These are phyloP conservation scores for Grantiella picta DNA, from an alignment of 2,113 vertebrate species.

Conservation along the genomic window DNA sequence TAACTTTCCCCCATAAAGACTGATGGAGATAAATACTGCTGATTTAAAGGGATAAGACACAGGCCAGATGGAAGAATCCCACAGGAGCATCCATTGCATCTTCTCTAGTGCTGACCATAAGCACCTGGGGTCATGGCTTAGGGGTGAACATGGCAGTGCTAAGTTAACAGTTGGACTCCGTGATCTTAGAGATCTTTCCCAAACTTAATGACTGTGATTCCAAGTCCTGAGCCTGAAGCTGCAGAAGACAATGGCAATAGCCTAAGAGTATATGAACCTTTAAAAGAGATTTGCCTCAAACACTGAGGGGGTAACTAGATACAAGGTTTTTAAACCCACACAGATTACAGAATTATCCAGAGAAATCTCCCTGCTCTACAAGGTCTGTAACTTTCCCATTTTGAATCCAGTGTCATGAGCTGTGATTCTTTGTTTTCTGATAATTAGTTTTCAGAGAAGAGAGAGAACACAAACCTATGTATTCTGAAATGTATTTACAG, in stretches of 20 bases:
- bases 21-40: neutral
- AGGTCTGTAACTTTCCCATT: neutral
- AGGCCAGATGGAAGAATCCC: neutral
- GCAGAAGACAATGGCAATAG: neutral
- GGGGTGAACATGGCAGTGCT: neutral
- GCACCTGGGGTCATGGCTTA: neutral
- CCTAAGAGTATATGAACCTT: neutral
- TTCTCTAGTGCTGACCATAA: neutral
- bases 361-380: neutral
- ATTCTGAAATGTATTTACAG: neutral
- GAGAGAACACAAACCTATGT: neutral
- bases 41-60: neutral
- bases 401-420: neutral
- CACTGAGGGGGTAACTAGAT: accelerated
- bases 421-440: neutral
- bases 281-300: neutral
- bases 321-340: neutral
- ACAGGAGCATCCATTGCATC: neutral
- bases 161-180: accelerated
- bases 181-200: neutral
- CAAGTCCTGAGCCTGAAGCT: neutral
- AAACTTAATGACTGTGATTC: neutral
- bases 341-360: neutral
- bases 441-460: neutral
- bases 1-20: neutral